Percentiles rank a stretch among this genome's conserved stretches.
phyloP scores from a whole-genome alignment of 2,113 vertebrate species.

The Corythornis vintsioides region DNA sequence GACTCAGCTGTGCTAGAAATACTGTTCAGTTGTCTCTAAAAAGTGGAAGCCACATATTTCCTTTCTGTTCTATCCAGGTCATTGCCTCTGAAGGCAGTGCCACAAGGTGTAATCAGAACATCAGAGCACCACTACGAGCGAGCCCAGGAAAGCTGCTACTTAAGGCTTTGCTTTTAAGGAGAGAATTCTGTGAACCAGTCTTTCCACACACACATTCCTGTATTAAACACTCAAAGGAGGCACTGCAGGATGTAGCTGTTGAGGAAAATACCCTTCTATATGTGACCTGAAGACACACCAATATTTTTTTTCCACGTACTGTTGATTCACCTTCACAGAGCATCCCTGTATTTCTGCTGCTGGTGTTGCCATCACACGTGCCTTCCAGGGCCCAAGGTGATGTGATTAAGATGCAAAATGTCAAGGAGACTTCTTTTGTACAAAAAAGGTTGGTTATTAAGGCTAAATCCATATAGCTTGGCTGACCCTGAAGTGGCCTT shows the following conservation, averaged over 20 bases:
- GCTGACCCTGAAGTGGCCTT: not conserved
- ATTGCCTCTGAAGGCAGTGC: not conserved
- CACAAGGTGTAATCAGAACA: not conserved
- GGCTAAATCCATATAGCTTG: accelerated
- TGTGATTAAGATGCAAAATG: not conserved
- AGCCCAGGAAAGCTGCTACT: not conserved
- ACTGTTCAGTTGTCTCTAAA: not conserved
- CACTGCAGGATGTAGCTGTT: not conserved
- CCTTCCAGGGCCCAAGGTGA: accelerated
- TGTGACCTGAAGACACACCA: not conserved
- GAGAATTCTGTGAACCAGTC: not conserved
- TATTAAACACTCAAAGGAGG: not conserved
- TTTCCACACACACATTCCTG: not conserved
- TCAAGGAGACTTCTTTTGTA: not conserved
- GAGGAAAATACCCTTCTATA: not conserved
- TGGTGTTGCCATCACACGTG: not conserved
- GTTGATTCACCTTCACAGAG: not conserved
- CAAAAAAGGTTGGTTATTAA: not conserved
- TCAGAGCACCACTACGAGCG: not conserved
- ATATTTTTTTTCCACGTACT: not conserved
- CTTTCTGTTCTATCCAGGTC: constrained; percentile 3
- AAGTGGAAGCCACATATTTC: not conserved
- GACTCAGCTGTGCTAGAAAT: constrained; percentile 21
- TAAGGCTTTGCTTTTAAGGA: not conserved
- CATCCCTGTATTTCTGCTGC: not conserved